Base-by-base conservation (phyloP, 2,888 invertebrate genomes). In the Branchipolynoe longqiensis region DNA sequence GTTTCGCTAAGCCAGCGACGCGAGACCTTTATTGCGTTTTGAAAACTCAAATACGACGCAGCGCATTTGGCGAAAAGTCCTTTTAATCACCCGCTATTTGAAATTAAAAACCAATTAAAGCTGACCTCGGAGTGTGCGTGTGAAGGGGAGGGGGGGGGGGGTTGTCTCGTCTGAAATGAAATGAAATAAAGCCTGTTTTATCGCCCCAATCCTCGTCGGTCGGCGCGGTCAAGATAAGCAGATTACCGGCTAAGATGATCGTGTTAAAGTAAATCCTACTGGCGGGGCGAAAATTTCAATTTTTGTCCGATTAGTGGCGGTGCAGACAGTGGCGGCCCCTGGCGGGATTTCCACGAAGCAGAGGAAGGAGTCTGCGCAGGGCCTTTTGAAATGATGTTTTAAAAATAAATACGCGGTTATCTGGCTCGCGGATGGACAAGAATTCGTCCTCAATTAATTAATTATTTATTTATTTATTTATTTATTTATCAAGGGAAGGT, bases 251-350 rank as follows among this genome's bases (percentile, higher is more conserved):
- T 48, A 25, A n/a, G 54, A 78, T 78, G 78, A 78, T 78, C 78
- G 78, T 78, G 78, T 78, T 78, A 78, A 48, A 48, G 48, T 25
- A 78, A 78, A 78, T 78, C 78, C 78, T 78, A 41, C 48, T 78
- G 41, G 78, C 48, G 78, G 78, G 31, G 78, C 41, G 78, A 78
- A 78, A 78, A 78, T 78, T 78, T 78, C 78, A 78, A 78, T 78
- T 78, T 78, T 78, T 78, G 78, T 54, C 41, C 78, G 41, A 78
- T 78, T 78, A 78, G 31, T 48, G 78, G 48, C 38, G 8, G 48
- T 8, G 8, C 48, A 48, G 48, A 12, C n/a, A n/a, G n/a, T 48
- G 8, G 8, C 48, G 18, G 48, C 48, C 48, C 48, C 48, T 48
- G n/a, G n/a, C n/a, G n/a, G n/a, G n/a, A n/a, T n/a, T n/a, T n/a